Conservation (phyloP, 2,888 invertebrate genomes). For the Acronicta leporina region DNA sequence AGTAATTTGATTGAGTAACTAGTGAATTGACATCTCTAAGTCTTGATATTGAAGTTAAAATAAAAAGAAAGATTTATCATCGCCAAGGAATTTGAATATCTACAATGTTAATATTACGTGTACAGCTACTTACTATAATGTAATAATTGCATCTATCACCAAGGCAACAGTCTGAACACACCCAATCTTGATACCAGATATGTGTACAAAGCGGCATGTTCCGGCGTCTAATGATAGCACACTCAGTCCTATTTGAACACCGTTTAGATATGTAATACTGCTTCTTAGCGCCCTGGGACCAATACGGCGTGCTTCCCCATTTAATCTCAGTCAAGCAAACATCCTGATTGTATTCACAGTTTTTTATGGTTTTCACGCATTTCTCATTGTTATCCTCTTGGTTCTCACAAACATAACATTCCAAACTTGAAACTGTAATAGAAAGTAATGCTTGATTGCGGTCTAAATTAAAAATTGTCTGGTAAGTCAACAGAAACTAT, state of each 20-base stretch:
- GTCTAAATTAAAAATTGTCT: not conserved
- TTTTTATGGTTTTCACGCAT: slow-evolving; percentile 96
- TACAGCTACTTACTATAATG: slow-evolving; percentile 93
- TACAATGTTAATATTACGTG: too few relatives aligned
- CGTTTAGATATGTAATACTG: slow-evolving; percentile 97
- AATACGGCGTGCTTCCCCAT: slow-evolving; percentile 99
- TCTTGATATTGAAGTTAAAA: too few relatives aligned
- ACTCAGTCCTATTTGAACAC: slow-evolving; percentile 95
- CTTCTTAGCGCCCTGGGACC: slow-evolving; percentile 97
- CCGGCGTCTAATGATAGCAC: slow-evolving; percentile 91
- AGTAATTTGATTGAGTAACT: too few relatives aligned
- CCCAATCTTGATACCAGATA: slow-evolving; percentile 99
- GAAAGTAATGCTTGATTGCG: slow-evolving; percentile 9
- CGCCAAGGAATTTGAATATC: too few relatives aligned
- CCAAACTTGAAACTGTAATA: slow-evolving; percentile 91
- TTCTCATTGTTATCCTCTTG: slow-evolving; percentile 98
- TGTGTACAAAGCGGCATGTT: slow-evolving; percentile 95
- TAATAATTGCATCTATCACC: slow-evolving; percentile 99
- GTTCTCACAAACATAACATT: slow-evolving; percentile 98
- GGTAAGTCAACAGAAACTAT: slow-evolving; percentile 1
- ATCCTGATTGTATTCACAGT: slow-evolving; percentile 96
- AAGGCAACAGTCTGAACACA: slow-evolving; percentile 98
- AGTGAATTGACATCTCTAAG: too few relatives aligned
- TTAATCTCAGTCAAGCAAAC: slow-evolving; percentile 96
- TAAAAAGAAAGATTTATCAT: too few relatives aligned